Percentiles rank a stretch among this genome's conserved stretches.
Evolutionary conservation across 2,888 invertebrate genomes (phyloP).

Genomic region (Proisotoma minuta): DNA sequence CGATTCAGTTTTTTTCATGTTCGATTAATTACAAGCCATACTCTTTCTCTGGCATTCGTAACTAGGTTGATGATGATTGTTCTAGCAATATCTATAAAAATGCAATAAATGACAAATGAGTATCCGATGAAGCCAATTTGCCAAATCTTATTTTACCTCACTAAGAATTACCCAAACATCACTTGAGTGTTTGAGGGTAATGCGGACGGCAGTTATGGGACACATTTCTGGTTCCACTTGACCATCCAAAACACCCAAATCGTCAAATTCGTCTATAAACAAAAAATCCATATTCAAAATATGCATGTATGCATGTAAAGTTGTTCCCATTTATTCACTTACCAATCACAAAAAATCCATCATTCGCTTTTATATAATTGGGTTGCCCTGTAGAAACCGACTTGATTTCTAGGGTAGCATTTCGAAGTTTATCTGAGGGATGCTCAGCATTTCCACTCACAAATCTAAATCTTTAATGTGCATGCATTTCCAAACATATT

Average conservation of each 20-base stretch:
- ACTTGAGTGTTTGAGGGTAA: slow-evolving; percentile 74
- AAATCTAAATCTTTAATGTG: slow-evolving; percentile 64
- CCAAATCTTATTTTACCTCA: slow-evolving; percentile 62
- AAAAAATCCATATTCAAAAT: not conserved
- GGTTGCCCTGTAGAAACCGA: slow-evolving; percentile 51
- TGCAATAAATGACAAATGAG: not conserved
- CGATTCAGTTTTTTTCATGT: no score
- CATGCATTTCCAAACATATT: not conserved
- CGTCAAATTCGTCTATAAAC: slow-evolving; percentile 65
- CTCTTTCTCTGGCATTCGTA: not conserved
- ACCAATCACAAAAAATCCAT: slow-evolving; percentile 68
- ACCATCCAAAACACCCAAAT: slow-evolving; percentile 74
- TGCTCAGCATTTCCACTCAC: slow-evolving; percentile 87
- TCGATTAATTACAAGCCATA: no score
- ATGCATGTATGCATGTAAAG: not conserved
- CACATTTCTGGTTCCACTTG: slow-evolving; percentile 62
- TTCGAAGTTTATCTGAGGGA: slow-evolving; percentile 78
- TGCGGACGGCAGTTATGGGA: slow-evolving; percentile 64
- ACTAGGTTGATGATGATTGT: not conserved
- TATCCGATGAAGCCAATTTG: not conserved
- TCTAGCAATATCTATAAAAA: slow-evolving; percentile 11
- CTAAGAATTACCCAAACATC: slow-evolving; percentile 86
- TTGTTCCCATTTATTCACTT: slow-evolving; percentile 40
- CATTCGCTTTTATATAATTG: slow-evolving; percentile 58
- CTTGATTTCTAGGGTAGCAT: slow-evolving; percentile 77